Conservation (phyloP, 2,113 vertebrate species). For the Tonatia bakeri region DNA sequence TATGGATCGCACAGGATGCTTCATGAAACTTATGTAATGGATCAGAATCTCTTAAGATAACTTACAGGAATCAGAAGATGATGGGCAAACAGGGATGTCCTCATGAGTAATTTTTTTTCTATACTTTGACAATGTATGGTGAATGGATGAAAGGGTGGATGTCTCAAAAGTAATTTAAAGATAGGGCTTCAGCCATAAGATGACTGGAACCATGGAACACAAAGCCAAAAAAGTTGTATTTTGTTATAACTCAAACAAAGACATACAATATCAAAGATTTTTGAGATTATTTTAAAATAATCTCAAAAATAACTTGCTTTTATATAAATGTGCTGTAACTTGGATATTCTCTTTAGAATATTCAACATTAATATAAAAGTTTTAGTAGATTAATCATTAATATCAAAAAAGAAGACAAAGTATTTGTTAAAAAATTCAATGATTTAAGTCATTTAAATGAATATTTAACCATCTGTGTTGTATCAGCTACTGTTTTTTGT, state of each 20-base stretch:
- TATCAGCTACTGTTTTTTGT: background rate
- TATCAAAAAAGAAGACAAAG: background rate
- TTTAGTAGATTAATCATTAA: background rate
- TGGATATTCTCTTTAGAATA: background rate
- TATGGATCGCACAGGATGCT: background rate
- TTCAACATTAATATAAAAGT: background rate
- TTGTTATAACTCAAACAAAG: background rate
- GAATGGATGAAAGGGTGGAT: background rate
- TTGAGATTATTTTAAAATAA: background rate
- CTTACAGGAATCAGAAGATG: slow-evolving; percentile 47
- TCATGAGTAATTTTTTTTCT: background rate
- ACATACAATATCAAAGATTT: background rate
- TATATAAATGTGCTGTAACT: background rate
- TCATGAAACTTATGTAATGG: slow-evolving; percentile 51
- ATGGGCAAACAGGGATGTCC: slow-evolving; percentile 33
- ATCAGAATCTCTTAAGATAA: slow-evolving; percentile 61
- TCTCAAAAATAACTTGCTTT: background rate
- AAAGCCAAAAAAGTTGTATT: background rate
- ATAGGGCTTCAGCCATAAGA: background rate
- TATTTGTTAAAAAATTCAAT: background rate
- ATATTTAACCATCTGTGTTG: background rate
- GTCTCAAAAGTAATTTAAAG: background rate
- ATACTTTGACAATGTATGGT: background rate
- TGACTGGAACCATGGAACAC: background rate
- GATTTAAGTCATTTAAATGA: background rate